phyloP scores from a whole-genome alignment of 2,888 invertebrate genomes.

The Acronicta psi region DNA sequence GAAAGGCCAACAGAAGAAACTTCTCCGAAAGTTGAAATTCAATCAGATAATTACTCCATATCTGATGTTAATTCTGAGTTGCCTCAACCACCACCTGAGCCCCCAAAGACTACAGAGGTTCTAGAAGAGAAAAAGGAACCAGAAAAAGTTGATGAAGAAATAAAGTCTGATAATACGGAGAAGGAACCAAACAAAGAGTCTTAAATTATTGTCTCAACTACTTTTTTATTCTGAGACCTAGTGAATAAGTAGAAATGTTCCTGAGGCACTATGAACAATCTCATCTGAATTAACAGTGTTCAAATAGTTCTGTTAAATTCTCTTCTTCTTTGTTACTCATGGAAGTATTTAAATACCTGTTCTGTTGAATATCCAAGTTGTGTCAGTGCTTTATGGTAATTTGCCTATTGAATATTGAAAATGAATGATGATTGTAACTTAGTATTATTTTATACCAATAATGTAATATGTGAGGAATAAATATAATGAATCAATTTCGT shows the following conservation, averaged over 20 bases:
- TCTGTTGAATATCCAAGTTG: constrained; percentile 1
- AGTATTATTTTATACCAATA: constrained; percentile 57
- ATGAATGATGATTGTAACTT: constrained; percentile 52
- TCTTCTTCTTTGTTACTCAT: constrained; percentile 10
- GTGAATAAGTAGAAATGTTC: constrained; percentile 55
- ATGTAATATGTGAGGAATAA: constrained; percentile 46
- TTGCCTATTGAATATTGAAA: constrained; percentile 29
- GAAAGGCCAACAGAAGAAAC: constrained; percentile 49
- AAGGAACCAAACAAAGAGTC: constrained; percentile 48
- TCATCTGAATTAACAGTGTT: constrained; percentile 21
- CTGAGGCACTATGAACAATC: constrained; percentile 29
- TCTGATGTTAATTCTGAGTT: constrained; percentile 82
- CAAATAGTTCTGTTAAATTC: constrained; percentile 8
- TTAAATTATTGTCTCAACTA: constrained; percentile 34
- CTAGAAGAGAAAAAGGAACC: constrained; percentile 51
- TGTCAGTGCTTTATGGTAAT: constrained; percentile 20
- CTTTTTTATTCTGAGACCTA: constrained; percentile 54
- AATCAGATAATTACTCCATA: constrained; percentile 81
- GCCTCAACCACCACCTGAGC: constrained; percentile 61
- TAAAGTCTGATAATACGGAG: constrained; percentile 57
- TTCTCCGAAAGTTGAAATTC: constrained; percentile 63
- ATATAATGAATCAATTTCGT: constrained; percentile 53
- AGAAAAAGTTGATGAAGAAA: constrained; percentile 53
- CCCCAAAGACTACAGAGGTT: constrained; percentile 20
- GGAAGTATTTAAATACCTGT: constrained; percentile 24